phyloP scores from a whole-genome alignment of 2,888 invertebrate genomes.

The Lasioglossum morio region DNA sequence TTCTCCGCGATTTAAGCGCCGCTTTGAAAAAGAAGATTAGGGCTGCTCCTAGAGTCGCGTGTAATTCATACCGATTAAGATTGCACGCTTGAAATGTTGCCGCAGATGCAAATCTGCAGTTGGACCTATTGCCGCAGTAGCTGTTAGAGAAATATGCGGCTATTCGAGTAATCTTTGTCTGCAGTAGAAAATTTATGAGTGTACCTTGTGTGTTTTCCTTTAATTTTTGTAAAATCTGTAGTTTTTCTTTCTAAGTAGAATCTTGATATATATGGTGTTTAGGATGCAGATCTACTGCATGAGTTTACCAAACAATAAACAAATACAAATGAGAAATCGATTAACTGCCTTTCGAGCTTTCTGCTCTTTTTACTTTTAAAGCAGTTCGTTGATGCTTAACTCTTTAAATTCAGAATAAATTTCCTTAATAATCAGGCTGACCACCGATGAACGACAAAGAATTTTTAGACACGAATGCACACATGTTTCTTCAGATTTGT shows the following conservation, averaged over 20 bases:
- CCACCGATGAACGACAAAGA: not conserved
- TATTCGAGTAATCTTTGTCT: not conserved
- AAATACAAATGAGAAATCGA: not conserved
- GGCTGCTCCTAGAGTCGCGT: not conserved
- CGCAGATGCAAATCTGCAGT: not conserved
- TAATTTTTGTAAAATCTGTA: not conserved
- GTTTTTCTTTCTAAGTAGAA: not conserved
- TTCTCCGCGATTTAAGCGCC: not conserved
- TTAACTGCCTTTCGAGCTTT: not conserved
- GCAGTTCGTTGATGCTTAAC: not conserved
- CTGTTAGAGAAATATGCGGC: not conserved
- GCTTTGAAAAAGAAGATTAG: slow-evolving; percentile 4
- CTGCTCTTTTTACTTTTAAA: not conserved
- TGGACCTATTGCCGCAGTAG: not conserved
- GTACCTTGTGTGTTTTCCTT: not conserved
- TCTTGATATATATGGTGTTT: not conserved
- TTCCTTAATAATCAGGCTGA: not conserved
- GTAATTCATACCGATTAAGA: not conserved
- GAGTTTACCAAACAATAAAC: not conserved
- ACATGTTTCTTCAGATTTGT: not conserved
- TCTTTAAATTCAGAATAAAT: not conserved
- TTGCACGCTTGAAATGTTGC: not conserved
- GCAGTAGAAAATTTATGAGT: not conserved
- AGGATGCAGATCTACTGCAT: not conserved
- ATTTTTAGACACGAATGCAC: not conserved